These are phyloP conservation scores for Sycophila texana DNA, from an alignment of 2,888 invertebrate genomes.

Conservation along the genomic window DNA sequence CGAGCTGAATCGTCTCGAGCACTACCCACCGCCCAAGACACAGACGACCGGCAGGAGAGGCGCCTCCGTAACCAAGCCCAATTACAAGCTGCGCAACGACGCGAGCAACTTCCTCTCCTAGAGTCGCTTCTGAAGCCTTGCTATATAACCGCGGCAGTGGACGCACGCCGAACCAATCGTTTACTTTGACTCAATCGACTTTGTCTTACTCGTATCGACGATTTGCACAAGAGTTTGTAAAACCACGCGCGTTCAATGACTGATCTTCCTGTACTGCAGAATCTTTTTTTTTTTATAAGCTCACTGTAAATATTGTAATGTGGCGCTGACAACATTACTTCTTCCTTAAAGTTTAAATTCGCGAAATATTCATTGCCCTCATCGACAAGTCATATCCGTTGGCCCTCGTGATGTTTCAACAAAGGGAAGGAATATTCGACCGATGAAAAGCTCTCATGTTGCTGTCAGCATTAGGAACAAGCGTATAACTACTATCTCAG, in stretches of 20 bases:
- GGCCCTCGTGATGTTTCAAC: too few relatives aligned
- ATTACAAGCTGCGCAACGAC: slow-evolving; percentile 18
- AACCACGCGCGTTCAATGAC: neutral
- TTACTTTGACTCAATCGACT: neutral
- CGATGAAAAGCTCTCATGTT: too few relatives aligned
- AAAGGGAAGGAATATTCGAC: too few relatives aligned
- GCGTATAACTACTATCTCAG: too few relatives aligned
- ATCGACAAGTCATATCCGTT: too few relatives aligned
- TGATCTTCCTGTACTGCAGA: too few relatives aligned
- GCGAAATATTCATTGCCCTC: too few relatives aligned
- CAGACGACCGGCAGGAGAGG: slow-evolving; percentile 37
- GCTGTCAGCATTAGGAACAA: too few relatives aligned
- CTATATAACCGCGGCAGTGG: neutral
- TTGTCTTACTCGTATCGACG: neutral
- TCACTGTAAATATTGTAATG: too few relatives aligned
- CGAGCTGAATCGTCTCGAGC: slow-evolving; percentile 48
- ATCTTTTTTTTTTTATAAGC: neutral
- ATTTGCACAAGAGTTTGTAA: neutral
- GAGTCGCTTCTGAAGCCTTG: slow-evolving; percentile 10
- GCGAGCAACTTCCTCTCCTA: slow-evolving; percentile 48
- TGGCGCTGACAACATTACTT: too few relatives aligned
- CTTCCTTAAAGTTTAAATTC: too few relatives aligned
- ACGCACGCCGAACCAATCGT: neutral
- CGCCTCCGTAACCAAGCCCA: slow-evolving; percentile 24
- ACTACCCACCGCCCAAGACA: slow-evolving; percentile 20